Percentiles rank a stretch among this genome's conserved stretches.
Conservation (phyloP, 1,140 invertebrate species). For the Microplitis mediator region DNA sequence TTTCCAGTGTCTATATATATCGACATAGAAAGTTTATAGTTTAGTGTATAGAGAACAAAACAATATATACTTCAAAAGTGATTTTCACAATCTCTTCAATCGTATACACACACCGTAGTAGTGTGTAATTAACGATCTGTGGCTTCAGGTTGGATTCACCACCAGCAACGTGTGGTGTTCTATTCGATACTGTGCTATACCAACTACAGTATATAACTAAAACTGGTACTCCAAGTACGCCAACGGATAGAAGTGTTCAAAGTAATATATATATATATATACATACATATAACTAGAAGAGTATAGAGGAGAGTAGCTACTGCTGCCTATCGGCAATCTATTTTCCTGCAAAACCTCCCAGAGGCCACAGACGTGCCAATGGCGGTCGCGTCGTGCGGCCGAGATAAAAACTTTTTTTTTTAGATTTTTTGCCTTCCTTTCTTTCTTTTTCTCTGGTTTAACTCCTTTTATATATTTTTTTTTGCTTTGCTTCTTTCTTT, state of each 20-base stretch:
- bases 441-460: too few relatives aligned
- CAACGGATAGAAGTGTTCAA: too few relatives aligned
- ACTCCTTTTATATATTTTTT: conserved; percentile 6
- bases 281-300: neutral
- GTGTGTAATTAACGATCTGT: conserved; percentile 1
- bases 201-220: too few relatives aligned
- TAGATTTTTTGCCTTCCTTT: neutral
- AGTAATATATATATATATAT: neutral
- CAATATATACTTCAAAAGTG: neutral
- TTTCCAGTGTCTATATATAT: too few relatives aligned
- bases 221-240: too few relatives aligned
- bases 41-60: too few relatives aligned
- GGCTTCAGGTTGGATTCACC: neutral
- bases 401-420: conserved; percentile 11
- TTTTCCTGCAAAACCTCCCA: neutral
- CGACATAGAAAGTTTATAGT: too few relatives aligned
- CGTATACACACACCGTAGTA: too few relatives aligned
- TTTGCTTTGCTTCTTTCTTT: neutral
- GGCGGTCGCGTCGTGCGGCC: conserved; percentile 3
- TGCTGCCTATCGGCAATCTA: conserved; percentile 4
- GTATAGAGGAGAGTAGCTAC: neutral
- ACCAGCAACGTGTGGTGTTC: neutral
- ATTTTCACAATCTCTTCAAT: conserved; percentile 2
- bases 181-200: neutral
- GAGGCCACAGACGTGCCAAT: conserved; percentile 14